Conservation (phyloP, 1,140 invertebrate species). For the Pachypsylla venusta region DNA sequence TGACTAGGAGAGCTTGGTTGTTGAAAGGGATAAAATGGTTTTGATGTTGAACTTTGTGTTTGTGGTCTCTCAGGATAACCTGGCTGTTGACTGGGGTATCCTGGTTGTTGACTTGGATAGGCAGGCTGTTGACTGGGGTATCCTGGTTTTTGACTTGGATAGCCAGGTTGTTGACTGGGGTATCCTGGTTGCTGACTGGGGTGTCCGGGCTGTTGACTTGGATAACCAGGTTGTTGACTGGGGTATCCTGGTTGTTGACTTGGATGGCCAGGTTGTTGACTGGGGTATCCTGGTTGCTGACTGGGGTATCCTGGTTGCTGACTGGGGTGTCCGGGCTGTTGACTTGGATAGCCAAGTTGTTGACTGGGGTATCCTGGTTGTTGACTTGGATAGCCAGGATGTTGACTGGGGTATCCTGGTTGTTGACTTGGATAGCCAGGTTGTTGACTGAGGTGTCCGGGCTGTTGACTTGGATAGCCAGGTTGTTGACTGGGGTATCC, state of each 20-base stretch:
- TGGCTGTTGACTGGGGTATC: slow-evolving; percentile 4
- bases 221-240: background rate
- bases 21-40: background rate
- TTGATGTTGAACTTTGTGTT: background rate
- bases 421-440: background rate
- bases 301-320: background rate
- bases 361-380: background rate
- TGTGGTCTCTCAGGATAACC: background rate
- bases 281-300: slow-evolving; percentile 1
- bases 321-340: slow-evolving; percentile 9
- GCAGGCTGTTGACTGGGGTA: background rate
- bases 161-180: slow-evolving; percentile 11
- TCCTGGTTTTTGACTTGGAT: slow-evolving; percentile 9
- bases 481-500: slow-evolving; percentile 7
- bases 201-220: slow-evolving; percentile 8
- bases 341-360: background rate
- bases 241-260: background rate
- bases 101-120: background rate
- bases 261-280: background rate
- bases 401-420: slow-evolving; percentile 2
- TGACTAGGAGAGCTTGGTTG: background rate
- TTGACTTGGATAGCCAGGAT: background rate
- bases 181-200: slow-evolving; percentile 10
- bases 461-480: too few relatives aligned
- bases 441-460: slow-evolving; percentile 1